A percentile compares a stretch with the other conserved stretches of the same genome.
Evolutionary conservation across 2,113 vertebrate species (phyloP).

Genomic region (Ellobius talpinus): DNA sequence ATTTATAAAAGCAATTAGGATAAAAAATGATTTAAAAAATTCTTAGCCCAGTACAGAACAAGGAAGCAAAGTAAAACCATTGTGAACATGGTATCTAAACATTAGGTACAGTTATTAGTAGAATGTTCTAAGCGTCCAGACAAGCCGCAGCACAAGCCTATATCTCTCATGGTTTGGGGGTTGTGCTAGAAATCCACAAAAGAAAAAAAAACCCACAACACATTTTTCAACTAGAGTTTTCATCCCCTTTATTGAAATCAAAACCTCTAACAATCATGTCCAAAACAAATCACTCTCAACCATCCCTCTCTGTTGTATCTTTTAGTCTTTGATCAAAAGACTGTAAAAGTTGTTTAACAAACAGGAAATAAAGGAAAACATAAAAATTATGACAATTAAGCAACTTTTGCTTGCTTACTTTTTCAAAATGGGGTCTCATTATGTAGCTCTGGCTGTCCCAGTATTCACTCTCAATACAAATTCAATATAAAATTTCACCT

Average conservation of each 20-base stretch:
- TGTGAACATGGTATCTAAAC: conserved; percentile 27
- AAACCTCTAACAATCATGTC: background rate
- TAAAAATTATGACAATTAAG: background rate
- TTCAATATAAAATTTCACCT: conserved; percentile 2
- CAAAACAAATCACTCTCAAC: background rate
- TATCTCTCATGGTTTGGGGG: background rate
- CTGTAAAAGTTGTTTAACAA: background rate
- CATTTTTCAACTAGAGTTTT: background rate
- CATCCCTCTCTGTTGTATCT: background rate
- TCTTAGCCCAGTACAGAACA: conserved; percentile 38
- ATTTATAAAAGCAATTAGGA: conserved; percentile 51
- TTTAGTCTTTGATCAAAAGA: background rate
- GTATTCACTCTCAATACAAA: background rate
- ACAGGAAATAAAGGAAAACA: background rate
- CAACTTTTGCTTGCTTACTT: background rate
- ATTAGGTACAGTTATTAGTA: background rate
- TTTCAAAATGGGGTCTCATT: background rate
- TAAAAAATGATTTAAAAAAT: conserved; percentile 24
- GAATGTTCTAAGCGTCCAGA: background rate
- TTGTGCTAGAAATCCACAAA: conserved; percentile 7
- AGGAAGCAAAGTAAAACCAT: conserved; percentile 15
- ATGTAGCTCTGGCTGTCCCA: background rate
- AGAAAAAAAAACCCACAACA: no score
- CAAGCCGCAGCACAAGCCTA: background rate
- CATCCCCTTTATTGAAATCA: background rate